Evolutionary conservation across 2,797 vertebrate species (phyloP).

Genomic region (Anas capensis): DNA sequence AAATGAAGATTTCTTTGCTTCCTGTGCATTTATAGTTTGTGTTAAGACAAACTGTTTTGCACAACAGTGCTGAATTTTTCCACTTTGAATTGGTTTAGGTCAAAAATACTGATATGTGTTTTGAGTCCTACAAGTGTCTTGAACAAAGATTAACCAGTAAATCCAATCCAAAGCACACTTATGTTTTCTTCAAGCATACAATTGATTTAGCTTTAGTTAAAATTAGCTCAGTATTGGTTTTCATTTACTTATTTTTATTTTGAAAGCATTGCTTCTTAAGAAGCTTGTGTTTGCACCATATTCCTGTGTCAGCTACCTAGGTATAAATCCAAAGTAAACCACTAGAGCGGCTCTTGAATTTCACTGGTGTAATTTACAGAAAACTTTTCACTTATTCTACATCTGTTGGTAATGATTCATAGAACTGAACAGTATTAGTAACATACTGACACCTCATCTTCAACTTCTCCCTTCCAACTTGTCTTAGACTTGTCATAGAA

Average conservation of each 20-base stretch:
- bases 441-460: slow-evolving; percentile 57
- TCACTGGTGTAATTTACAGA: not conserved
- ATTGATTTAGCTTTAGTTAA: not conserved
- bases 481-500: slow-evolving; percentile 66
- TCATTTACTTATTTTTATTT: not conserved
- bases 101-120: rapidly evolving
- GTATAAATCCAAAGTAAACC: not conserved
- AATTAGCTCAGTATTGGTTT: not conserved
- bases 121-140: not conserved
- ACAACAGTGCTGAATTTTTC: not conserved
- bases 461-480: slow-evolving; percentile 43
- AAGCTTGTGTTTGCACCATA: not conserved
- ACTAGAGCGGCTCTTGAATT: not conserved
- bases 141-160: not conserved
- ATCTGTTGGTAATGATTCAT: slow-evolving; percentile 65
- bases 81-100: not conserved
- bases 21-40: not conserved
- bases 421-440: slow-evolving; percentile 59
- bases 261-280: not conserved
- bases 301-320: not conserved
- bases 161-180: not conserved
- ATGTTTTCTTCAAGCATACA: not conserved
- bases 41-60: not conserved
- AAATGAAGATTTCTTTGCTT: not conserved
- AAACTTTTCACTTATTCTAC: slow-evolving; percentile 34